Evolutionary conservation across 2,113 vertebrate species (phyloP), one percentile per base, ranked within the genome.

Genomic region (Phocoena sinus): DNA sequence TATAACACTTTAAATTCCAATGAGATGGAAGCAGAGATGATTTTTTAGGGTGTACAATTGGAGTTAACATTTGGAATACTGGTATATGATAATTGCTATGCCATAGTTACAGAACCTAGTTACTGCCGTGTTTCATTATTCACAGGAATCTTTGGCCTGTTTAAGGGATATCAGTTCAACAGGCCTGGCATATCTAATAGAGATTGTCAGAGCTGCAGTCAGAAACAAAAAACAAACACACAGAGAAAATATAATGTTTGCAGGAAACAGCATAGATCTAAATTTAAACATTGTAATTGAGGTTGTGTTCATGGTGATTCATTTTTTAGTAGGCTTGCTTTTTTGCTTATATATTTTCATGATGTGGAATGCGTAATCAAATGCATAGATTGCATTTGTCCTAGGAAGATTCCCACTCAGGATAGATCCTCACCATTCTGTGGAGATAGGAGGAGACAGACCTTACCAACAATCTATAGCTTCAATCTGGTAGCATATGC

Each of bases 311-410:
- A 14, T 5, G 25, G 47, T 80, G 31, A 89, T 28, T 86, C 4
- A 8, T 83, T 85, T 44, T 36, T 44, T 77, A 31, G 13, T 60
- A 20, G 18, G 21, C 3, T 68, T 92, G 13, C 23, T n/a, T 50
- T 91, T 91, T 47, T 65, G 31, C 31, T 85, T 74, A 67, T 33
- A 7, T 65, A 14, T 58, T 81, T 86, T 74, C 87, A 36, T n/a
- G 38, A 7, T 81, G 11, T 71, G 47, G 18, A 26, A 65, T 58
- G 44, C 3, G 73, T 58, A 60, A 80, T 79, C 3, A 20, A 38
- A 58, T 50, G 25, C 80, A 26, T 65, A 65, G 14, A 67, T 36
- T 53, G 3, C 15, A 31, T 56, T 14, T 56, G 36, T 73, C 71
- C 33, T n/a, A n/a, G 12, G 33, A 77, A 62, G 23, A 23, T 71